A percentile compares a stretch with the other conserved stretches of the same genome.
phyloP scores from a whole-genome alignment of 30 jellyfish, hydroid and myxozoan species.

The Morbakka virulenta region DNA sequence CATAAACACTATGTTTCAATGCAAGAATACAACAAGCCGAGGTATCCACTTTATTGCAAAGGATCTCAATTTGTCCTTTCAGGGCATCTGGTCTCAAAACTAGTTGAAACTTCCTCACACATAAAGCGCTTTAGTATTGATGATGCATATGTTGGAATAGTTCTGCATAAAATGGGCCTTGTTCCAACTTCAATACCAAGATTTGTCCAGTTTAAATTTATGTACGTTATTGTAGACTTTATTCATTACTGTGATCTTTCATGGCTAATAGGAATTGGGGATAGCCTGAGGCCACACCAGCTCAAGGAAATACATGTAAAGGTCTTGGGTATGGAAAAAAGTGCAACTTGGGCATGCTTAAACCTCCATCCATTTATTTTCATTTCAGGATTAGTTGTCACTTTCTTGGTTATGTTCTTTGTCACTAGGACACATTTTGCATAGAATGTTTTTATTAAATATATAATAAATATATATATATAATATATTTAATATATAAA shows the following conservation, averaged over 20 bases:
- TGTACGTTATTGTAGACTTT: slow-evolving; percentile 44
- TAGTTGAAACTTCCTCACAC: slow-evolving; percentile 40
- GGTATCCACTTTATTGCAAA: slow-evolving; percentile 60
- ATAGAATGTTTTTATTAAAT: too few species aligned
- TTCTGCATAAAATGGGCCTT: slow-evolving; percentile 57
- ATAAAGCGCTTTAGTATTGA: slow-evolving; percentile 70
- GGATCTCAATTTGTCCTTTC: slow-evolving; percentile 65
- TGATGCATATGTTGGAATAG: slow-evolving; percentile 88
- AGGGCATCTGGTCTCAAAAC: slow-evolving; percentile 37
- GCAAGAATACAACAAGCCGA: slow-evolving; percentile 13
- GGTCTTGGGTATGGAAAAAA: neutral
- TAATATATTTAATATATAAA: too few species aligned
- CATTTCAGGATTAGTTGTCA: too few species aligned
- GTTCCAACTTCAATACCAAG: slow-evolving; percentile 25
- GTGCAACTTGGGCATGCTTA: neutral
- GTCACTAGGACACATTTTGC: too few species aligned
- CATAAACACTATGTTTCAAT: slow-evolving; percentile 59
- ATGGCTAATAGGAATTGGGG: slow-evolving; percentile 73
- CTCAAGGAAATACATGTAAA: slow-evolving; percentile 37
- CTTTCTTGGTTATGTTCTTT: too few species aligned
- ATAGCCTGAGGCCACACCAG: slow-evolving; percentile 50
- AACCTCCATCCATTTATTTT: neutral
- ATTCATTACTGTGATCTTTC: slow-evolving; percentile 58
- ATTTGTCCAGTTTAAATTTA: slow-evolving; percentile 54
- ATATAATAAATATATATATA: too few species aligned